Evolutionary conservation across 1,140 invertebrate genomes (phyloP).

Genomic region (Cydia strobilella): DNA sequence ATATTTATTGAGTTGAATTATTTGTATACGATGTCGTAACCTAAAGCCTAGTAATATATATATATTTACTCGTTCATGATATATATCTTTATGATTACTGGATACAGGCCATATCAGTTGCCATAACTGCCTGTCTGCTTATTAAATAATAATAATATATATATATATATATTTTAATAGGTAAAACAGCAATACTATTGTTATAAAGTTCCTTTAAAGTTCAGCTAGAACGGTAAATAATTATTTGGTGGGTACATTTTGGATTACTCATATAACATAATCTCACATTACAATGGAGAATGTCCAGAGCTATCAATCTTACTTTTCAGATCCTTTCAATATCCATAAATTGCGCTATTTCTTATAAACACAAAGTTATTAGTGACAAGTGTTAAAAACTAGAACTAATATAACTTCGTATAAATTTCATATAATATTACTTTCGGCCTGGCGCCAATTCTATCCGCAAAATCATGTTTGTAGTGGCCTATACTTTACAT

Average conservation of each 20-base stretch:
- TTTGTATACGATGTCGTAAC: too few relatives aligned
- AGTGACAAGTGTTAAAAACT: neutral
- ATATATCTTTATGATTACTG: too few relatives aligned
- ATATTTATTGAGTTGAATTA: too few relatives aligned
- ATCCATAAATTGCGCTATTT: conserved; percentile 38
- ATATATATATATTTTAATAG: too few relatives aligned
- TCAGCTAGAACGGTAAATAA: neutral
- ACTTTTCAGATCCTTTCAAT: conserved; percentile 45
- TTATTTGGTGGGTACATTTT: neutral
- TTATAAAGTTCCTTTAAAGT: too few relatives aligned
- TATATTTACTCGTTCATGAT: too few relatives aligned
- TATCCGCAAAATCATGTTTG: neutral
- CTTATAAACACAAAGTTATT: neutral
- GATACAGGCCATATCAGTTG: too few relatives aligned
- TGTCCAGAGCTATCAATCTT: conserved; percentile 46
- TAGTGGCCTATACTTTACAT: neutral
- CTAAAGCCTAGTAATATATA: too few relatives aligned
- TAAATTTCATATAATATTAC: neutral
- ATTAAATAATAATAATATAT: too few relatives aligned
- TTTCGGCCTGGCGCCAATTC: neutral
- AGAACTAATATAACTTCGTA: neutral
- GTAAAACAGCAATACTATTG: too few relatives aligned
- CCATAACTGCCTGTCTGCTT: too few relatives aligned
- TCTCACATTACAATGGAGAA: neutral
- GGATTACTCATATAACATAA: neutral